Evolutionary conservation across 1,140 invertebrate species (phyloP), one percentile per base, ranked within the genome.

Genomic region (Pteromalus puparum): DNA sequence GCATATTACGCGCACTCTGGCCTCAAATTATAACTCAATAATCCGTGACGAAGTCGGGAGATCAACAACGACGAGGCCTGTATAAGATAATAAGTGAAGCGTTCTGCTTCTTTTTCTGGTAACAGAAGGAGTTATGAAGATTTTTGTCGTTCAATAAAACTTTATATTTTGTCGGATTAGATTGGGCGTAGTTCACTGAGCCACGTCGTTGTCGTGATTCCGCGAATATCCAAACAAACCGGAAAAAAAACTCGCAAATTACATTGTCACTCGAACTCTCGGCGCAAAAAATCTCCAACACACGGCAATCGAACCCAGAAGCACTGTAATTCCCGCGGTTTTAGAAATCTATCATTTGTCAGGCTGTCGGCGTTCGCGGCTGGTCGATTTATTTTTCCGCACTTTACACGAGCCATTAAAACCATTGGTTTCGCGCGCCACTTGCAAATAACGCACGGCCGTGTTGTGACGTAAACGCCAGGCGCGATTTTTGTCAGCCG

Each of bases 21-120:
- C 42, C 76, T 73, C 68, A 46, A 80, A 84, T 84, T 84, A 84
- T 84, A 84, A 80, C 76, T 84, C 83, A 84, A 84, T 84, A 80
- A 80, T 38, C 83, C 83, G 30, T 65, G 68, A 80, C 68, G 21
- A 48, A 15, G 74, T 12, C 61, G 18, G 53, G 53, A 30, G 7
- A 28, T 61, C 26, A 38, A 73, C 48, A 13, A n/a, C 42, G 53
- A 34, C 6, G 28, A 1, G 5, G 74, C 38, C 67, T 48, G 30
- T 34, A 34, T 81, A 72, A 72, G 48, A 30, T 13, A 48, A 81
- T 70, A 48, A 48, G 28, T 67, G 26, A 68, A 80, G 15, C 13
- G 38, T 2, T 6, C 76, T 21, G 18, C 65, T 24, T 78, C 21
- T 38, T 15, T 46, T 46, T n/a, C n/a, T n/a, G n/a, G n/a, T n/a